A percentile compares a stretch with the other conserved stretches of the same genome.
phyloP scores from a whole-genome alignment of 2,113 vertebrate genomes.

The Burhinus oedicnemus region DNA sequence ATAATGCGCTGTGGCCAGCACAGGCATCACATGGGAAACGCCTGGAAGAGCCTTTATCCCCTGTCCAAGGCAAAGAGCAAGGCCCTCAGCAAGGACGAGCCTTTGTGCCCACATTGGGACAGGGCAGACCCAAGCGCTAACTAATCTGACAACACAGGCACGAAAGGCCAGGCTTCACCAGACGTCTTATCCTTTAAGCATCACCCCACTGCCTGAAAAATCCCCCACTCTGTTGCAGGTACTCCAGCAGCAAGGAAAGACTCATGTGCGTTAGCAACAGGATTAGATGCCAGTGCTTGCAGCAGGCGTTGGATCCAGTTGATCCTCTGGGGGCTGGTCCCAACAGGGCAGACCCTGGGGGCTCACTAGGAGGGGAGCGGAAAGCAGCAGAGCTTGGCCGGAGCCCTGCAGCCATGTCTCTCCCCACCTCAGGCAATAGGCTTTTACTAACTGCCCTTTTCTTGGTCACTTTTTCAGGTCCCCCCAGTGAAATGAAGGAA shows the following conservation, averaged over 20 bases:
- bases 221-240: not conserved
- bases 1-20: slow-evolving; percentile 95
- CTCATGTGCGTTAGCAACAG: not conserved
- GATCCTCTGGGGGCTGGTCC: not conserved
- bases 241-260: not conserved
- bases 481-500: slow-evolving; percentile 73
- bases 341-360: fast-evolving
- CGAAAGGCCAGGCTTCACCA: not conserved
- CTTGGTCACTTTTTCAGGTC: not conserved
- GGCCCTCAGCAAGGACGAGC: not conserved
- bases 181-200: not conserved
- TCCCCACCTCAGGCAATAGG: fast-evolving
- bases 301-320: not conserved
- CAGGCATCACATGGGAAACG: not conserved
- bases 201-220: not conserved
- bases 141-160: fast-evolving
- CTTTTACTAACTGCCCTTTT: not conserved
- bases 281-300: not conserved
- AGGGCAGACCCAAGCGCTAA: not conserved
- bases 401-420: not conserved
- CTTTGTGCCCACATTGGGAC: not conserved
- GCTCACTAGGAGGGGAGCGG: not conserved
- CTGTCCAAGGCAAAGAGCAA: not conserved
- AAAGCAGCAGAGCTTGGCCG: not conserved
- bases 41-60: not conserved